Evolutionary conservation across 2,888 invertebrate genomes (phyloP).

Genomic region (Brachypalpus laphriformis): DNA sequence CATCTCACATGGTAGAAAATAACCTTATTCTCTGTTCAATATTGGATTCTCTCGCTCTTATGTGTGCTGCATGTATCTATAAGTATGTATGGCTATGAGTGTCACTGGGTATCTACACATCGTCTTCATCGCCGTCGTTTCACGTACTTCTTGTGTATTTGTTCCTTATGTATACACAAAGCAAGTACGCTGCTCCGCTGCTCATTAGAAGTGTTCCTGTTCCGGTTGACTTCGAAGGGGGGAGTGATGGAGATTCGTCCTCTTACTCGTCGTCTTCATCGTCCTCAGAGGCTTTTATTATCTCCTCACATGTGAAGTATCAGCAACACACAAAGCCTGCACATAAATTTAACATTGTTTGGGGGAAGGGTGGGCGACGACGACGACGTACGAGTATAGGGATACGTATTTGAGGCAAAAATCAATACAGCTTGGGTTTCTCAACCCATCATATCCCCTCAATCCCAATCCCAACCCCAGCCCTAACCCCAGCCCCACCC

Average conservation of each 20-base stretch:
- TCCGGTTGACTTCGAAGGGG: conserved; percentile 66
- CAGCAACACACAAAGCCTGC: conserved; percentile 68
- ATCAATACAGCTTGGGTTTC: conserved; percentile 68
- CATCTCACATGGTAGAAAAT: conserved; percentile 54
- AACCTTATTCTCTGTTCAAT: conserved; percentile 65
- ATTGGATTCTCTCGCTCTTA: conserved; percentile 62
- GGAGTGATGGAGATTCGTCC: conserved; percentile 5
- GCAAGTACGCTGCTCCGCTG: conserved; percentile 70
- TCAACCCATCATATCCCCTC: not conserved
- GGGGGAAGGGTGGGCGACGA: conserved; percentile 7
- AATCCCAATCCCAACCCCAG: not conserved
- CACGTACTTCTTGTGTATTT: conserved; percentile 50
- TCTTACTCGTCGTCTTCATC: not conserved
- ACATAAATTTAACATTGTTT: conserved; percentile 73
- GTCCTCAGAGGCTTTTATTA: conserved; percentile 67
- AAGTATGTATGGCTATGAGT: conserved; percentile 36
- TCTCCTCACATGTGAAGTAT: conserved; percentile 73
- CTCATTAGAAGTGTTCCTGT: conserved; percentile 74
- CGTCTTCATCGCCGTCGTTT: not conserved
- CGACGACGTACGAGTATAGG: conserved; percentile 10
- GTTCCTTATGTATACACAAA: conserved; percentile 64
- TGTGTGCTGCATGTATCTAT: conserved; percentile 3
- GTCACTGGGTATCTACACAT: conserved; percentile 43
- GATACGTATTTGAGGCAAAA: conserved; percentile 57
- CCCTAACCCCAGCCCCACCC: not conserved